Base-by-base conservation (phyloP, 2,113 vertebrate genomes). In the Acinonyx jubatus region DNA sequence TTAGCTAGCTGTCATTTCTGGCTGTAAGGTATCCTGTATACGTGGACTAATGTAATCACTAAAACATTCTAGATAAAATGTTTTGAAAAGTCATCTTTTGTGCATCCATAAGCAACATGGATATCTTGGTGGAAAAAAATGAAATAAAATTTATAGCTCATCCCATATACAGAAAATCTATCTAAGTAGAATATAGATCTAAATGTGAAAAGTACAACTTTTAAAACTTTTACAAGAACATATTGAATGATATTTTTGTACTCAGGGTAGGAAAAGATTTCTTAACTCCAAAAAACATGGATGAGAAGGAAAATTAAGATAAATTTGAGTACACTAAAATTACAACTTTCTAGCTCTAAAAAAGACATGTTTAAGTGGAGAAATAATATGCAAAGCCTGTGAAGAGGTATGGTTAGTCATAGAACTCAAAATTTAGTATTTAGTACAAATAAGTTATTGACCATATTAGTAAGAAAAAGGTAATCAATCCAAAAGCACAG, bases 211-310 rank as follows among this genome's bases (percentile, higher is more conserved):
- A 92, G 2, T 18, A 74, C 13, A 95, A 79, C 25, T 92, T 92
- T 89, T 61, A 86, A 95, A 65, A 83, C 13, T 76, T 96, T 93
- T 38, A 89, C 10, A 68, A 88, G 45, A 94, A 93, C 41, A 86
- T 86, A 74, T 89, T 94, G 33, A 96, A 96, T 3, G 27, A 66
- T 92, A 85, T 79, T 93, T 96, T 89, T 92, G 29, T 52, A 76
- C 16, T 89, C 1, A 82, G 19, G 15, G 9, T 52, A 79, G 57
- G 18, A 89, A 89, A 97, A 61, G 1, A 85, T 92, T 88, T 95
- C 55, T 95, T 96, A 96, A 92, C 83, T 76, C 36, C 5, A 55
- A 83, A 96, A 71, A 88, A 4, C 29, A 81, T 57, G 21, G 55
- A 48, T 33, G 3, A 68, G 73, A 94, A 89, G 61, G 15, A 89